Conservation (phyloP, 2,113 vertebrate species). For the Caretta caretta region DNA sequence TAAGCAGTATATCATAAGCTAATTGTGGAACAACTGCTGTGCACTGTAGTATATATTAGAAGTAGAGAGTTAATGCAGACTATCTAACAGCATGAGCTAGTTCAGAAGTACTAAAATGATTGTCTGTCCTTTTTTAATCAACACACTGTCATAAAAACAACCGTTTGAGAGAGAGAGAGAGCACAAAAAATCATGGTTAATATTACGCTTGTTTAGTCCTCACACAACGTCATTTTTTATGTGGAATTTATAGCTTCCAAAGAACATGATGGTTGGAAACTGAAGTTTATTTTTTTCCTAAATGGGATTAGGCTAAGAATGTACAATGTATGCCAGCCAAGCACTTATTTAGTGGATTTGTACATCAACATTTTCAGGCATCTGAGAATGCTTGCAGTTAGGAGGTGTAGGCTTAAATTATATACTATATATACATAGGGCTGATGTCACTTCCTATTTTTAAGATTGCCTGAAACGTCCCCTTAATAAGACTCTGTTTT, state of each 20-base stretch:
- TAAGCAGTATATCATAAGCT: not conserved
- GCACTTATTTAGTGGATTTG: not conserved
- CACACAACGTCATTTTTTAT: not conserved
- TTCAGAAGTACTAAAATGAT: not conserved
- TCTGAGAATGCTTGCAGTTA: not conserved
- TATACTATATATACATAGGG: not conserved
- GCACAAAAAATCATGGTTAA: not conserved
- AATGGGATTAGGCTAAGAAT: fast-evolving
- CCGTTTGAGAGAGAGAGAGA: not conserved
- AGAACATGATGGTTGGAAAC: not conserved
- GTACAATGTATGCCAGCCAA: not conserved
- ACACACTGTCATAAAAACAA: not conserved
- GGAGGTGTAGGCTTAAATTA: not conserved
- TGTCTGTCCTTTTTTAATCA: not conserved
- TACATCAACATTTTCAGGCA: not conserved
- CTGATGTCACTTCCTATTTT: not conserved
- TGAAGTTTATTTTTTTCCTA: not conserved
- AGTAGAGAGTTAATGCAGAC: not conserved
- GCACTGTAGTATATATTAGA: not conserved
- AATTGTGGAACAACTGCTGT: not conserved
- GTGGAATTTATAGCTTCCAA: not conserved
- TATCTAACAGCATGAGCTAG: not conserved
- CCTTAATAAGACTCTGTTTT: not conserved
- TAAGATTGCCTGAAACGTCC: not conserved
- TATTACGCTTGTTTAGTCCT: not conserved